phyloP scores from a whole-genome alignment of 2,888 invertebrate genomes.

The Fabriciana adippe region DNA sequence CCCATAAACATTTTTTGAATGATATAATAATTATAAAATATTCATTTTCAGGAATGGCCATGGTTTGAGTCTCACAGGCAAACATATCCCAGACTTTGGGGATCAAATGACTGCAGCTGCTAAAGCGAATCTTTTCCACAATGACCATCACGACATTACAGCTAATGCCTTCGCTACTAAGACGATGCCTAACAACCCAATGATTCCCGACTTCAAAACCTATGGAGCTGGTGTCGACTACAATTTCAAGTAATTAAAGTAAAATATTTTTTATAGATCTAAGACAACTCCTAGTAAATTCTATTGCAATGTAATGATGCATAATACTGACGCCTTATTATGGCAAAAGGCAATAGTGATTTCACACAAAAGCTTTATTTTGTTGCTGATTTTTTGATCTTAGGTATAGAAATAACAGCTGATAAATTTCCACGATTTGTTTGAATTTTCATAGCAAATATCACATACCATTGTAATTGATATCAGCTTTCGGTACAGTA shows the following conservation, averaged over 20 bases:
- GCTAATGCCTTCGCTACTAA: conserved; percentile 51
- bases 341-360: no score
- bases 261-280: not conserved
- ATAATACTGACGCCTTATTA: no score
- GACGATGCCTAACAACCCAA: conserved; percentile 46
- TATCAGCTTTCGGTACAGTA: not conserved
- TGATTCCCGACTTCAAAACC: conserved; percentile 48
- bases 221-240: conserved; percentile 52
- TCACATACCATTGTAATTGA: not conserved
- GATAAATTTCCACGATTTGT: not conserved
- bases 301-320: no score
- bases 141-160: conserved; percentile 48
- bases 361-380: no score
- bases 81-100: conserved; percentile 49
- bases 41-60: conserved; percentile 47
- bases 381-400: no score
- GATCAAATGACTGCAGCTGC: conserved; percentile 53
- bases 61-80: conserved; percentile 46
- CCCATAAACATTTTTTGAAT: not conserved
- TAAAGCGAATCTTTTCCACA: conserved; percentile 49
- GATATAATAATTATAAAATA: not conserved
- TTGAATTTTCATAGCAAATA: not conserved
- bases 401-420: no score
- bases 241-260: conserved; percentile 48
- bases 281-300: not conserved